A percentile compares a stretch with the other conserved stretches of the same genome.
Evolutionary conservation across 2,797 vertebrate species (phyloP).

Genomic region (Sebastes vulpes): DNA sequence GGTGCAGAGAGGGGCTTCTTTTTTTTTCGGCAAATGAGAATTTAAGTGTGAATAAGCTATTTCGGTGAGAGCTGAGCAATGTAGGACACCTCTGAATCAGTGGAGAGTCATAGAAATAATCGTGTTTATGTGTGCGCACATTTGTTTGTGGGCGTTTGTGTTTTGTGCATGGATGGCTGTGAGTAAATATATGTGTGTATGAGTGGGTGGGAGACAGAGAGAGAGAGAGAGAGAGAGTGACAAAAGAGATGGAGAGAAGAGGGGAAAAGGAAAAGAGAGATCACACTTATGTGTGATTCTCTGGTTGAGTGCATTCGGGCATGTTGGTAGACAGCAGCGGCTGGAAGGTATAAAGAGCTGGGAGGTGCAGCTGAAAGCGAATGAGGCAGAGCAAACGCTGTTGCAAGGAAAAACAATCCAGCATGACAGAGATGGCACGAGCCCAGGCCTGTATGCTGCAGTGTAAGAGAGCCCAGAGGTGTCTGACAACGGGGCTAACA

Average conservation of each 20-base stretch:
- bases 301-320: slow-evolving; percentile 37
- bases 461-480: slow-evolving; percentile 28
- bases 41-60: slow-evolving; percentile 56
- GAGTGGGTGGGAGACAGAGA: slow-evolving; percentile 29
- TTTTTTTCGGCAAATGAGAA: slow-evolving; percentile 28
- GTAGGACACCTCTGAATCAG: slow-evolving; percentile 38
- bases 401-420: slow-evolving; percentile 47
- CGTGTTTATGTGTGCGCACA: neutral
- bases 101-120: slow-evolving; percentile 23
- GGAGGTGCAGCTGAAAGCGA: slow-evolving; percentile 56
- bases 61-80: slow-evolving; percentile 33
- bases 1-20: slow-evolving; percentile 1
- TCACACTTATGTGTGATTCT: slow-evolving; percentile 54
- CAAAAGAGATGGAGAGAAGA: neutral
- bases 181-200: slow-evolving; percentile 40
- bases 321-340: slow-evolving; percentile 39
- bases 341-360: slow-evolving; percentile 40
- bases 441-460: slow-evolving; percentile 34
- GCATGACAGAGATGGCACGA: slow-evolving; percentile 35
- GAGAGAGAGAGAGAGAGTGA: neutral
- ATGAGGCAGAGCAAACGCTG: slow-evolving; percentile 45
- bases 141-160: slow-evolving; percentile 34
- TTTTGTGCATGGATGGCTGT: slow-evolving; percentile 17
- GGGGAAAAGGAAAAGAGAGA: neutral
- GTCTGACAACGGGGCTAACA: slow-evolving; percentile 56